Conservation (phyloP, 2,113 vertebrate species). For the Antechinus flavipes region DNA sequence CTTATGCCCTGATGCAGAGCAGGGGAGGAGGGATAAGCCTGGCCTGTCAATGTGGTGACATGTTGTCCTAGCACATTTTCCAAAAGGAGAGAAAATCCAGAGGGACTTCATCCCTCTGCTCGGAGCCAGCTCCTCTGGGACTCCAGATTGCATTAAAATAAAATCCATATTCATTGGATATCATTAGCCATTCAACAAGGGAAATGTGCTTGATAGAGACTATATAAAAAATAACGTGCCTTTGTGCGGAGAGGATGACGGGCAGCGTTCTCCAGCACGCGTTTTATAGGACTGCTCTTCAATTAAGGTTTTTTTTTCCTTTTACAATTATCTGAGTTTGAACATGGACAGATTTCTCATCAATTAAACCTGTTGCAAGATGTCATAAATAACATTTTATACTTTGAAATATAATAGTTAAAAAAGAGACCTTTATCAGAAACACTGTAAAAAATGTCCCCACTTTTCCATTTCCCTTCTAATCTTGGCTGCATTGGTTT, state of each 20-base stretch:
- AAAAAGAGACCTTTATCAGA: slow-evolving; percentile 26
- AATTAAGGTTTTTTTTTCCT: slow-evolving; percentile 1
- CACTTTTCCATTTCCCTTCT: no score
- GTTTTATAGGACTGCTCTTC: neutral
- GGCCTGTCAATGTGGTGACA: slow-evolving; percentile 21
- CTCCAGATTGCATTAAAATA: slow-evolving; percentile 66
- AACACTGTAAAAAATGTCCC: neutral
- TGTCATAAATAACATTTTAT: slow-evolving; percentile 48
- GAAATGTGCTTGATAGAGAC: neutral
- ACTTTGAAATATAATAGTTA: slow-evolving; percentile 51
- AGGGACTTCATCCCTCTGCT: slow-evolving; percentile 60
- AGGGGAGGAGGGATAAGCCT: slow-evolving; percentile 21
- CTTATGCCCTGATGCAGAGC: neutral
- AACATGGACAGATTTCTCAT: slow-evolving; percentile 31
- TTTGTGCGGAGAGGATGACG: slow-evolving; percentile 22
- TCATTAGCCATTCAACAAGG: slow-evolving; percentile 11
- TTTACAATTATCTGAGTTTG: neutral
- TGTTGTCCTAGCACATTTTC: slow-evolving; percentile 56
- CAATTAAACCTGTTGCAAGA: slow-evolving; percentile 23
- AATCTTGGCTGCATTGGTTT: no score
- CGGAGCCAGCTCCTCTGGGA: slow-evolving; percentile 32
- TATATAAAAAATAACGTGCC: slow-evolving; percentile 14
- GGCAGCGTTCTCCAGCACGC: slow-evolving; percentile 17
- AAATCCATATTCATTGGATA: neutral
- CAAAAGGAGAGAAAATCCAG: slow-evolving; percentile 56